Evolutionary conservation across 2,113 vertebrate species (phyloP).

Genomic region (Leptobrachium ailaonicum): DNA sequence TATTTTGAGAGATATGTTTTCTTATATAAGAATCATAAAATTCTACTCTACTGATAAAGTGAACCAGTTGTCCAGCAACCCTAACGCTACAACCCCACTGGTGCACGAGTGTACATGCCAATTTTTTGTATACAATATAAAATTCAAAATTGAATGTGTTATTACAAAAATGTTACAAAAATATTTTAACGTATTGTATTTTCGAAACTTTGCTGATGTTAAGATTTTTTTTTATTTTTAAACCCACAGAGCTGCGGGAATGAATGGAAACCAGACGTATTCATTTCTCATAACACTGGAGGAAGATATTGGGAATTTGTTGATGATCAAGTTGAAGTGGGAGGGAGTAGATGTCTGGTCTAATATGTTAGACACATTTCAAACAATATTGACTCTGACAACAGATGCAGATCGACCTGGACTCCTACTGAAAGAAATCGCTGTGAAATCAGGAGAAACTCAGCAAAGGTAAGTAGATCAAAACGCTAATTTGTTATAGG

Average conservation of each 20-base stretch:
- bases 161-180: too few species aligned
- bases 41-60: too few species aligned
- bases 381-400: constrained; percentile 81
- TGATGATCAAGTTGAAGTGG: constrained; percentile 82
- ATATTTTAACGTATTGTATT: too few species aligned
- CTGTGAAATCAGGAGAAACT: constrained; percentile 86
- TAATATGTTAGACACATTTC: constrained; percentile 81
- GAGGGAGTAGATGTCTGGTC: constrained; percentile 76
- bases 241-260: constrained; percentile 68
- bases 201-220: too few species aligned
- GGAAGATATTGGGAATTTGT: constrained; percentile 81
- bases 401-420: constrained; percentile 56
- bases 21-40: too few species aligned
- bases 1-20: too few species aligned
- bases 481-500: too few species aligned
- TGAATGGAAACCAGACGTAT: constrained; percentile 80
- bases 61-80: too few species aligned
- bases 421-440: constrained; percentile 75
- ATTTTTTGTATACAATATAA: too few species aligned
- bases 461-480: constrained; percentile 78
- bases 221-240: neutral
- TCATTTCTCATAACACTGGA: constrained; percentile 87
- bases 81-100: too few species aligned
- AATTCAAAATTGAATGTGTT: too few species aligned
- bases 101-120: too few species aligned